Conservation (phyloP, 92 coral and sea anemone genomes). For the Paramuricea clavata region DNA sequence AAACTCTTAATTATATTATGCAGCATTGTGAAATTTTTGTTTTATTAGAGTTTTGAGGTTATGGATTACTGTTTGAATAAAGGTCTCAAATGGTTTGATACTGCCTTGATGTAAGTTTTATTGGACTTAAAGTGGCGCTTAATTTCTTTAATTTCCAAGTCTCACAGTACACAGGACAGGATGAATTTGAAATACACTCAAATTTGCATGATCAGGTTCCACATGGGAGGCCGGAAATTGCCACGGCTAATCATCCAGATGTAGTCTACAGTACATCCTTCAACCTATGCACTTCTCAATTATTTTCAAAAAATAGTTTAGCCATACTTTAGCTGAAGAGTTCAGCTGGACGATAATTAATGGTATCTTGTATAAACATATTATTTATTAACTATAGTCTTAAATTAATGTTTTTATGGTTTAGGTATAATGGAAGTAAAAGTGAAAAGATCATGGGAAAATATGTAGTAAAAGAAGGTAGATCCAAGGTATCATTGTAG, state of each 20-base stretch:
- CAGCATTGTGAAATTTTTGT: not conserved
- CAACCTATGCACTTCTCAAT: not conserved
- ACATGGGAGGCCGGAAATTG: too few species aligned
- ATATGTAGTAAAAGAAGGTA: constrained; percentile 70
- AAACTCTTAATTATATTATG: not conserved
- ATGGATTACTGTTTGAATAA: constrained; percentile 67
- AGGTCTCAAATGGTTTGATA: constrained; percentile 81
- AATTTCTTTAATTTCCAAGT: too few species aligned
- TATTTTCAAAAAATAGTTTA: not conserved
- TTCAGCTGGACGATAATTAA: too few species aligned
- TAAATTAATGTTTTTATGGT: not conserved
- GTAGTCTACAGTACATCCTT: too few species aligned
- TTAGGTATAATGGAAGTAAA: constrained; percentile 81
- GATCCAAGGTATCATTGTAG: constrained; percentile 64
- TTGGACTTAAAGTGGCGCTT: too few species aligned
- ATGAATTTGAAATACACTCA: too few species aligned
- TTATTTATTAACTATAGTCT: not conserved
- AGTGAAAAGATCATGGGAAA: constrained; percentile 83
- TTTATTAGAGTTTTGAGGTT: constrained; percentile 63
- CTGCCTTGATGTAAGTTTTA: constrained; percentile 86
- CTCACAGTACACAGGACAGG: too few species aligned
- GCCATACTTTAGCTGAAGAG: too few species aligned
- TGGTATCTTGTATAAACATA: not conserved
- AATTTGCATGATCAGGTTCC: too few species aligned
- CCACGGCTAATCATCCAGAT: too few species aligned